A percentile compares a stretch with the other conserved stretches of the same genome.
Evolutionary conservation across 2,113 vertebrate genomes (phyloP).

Genomic region (Aphyosemion australe): DNA sequence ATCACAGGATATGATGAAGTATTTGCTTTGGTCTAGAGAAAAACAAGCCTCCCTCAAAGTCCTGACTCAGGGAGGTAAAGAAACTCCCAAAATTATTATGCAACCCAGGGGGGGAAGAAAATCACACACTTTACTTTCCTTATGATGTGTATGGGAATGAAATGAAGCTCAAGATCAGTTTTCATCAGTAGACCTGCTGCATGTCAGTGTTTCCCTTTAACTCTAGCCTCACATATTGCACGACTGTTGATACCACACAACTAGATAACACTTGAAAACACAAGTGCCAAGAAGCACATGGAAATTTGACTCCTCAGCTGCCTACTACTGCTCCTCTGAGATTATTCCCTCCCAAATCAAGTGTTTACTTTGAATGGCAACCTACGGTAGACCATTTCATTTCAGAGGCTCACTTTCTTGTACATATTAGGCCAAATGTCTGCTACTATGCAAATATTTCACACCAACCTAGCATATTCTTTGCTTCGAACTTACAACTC

Average conservation of each 20-base stretch:
- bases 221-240: not conserved
- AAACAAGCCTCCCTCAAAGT: conserved; percentile 26
- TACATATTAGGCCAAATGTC: conserved; percentile 5
- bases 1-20: conserved; percentile 59
- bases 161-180: not conserved
- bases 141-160: not conserved
- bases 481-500: not conserved
- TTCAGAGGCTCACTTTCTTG: conserved; percentile 9
- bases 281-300: conserved; percentile 12
- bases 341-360: conserved; percentile 17
- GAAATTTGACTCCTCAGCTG: conserved; percentile 34
- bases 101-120: not conserved
- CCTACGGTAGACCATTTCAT: conserved; percentile 3
- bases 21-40: conserved; percentile 34
- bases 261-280: not conserved
- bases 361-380: conserved; percentile 26
- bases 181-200: not conserved
- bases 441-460: conserved; percentile 6
- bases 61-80: conserved; percentile 5
- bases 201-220: not conserved
- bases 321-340: conserved; percentile 18
- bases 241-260: conserved; percentile 1
- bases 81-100: not conserved
- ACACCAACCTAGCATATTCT: conserved; percentile 1
- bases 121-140: conserved; percentile 7